Percentiles rank a stretch among this genome's conserved stretches.
These are phyloP conservation scores for Zootoca vivipara DNA, from an alignment of 2,113 vertebrate species.

Conservation along the genomic window DNA sequence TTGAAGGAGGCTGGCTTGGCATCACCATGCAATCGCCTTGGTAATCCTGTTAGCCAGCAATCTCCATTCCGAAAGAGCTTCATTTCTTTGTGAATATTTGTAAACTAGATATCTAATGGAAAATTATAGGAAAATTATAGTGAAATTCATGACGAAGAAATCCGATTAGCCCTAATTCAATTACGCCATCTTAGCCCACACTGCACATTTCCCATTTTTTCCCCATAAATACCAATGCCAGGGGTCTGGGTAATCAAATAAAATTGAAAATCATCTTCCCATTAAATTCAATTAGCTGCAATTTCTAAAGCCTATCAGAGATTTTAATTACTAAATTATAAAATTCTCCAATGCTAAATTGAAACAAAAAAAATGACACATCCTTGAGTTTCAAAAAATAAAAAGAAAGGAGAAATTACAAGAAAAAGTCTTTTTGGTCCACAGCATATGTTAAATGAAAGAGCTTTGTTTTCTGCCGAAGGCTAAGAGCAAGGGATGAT, in stretches of 20 bases:
- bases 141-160: conserved; percentile 99
- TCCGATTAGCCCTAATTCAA: conserved; percentile 99
- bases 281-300: conserved; percentile 99
- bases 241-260: conserved; percentile 99
- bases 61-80: conserved; percentile 98
- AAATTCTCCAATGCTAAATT: conserved; percentile 99
- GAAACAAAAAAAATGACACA: conserved; percentile 93
- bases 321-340: conserved; percentile 99
- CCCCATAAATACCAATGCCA: conserved; percentile 99
- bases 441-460: conserved; percentile 63
- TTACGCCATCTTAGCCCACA: conserved; percentile 99
- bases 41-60: conserved; percentile 99
- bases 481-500: not conserved
- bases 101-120: conserved; percentile 99
- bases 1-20: conserved; percentile 76
- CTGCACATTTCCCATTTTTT: conserved; percentile 99
- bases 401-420: conserved; percentile 29
- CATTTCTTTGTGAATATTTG: conserved; percentile 99
- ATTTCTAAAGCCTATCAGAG: conserved; percentile 99
- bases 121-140: conserved; percentile 99
- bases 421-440: conserved; percentile 62
- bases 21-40: conserved; percentile 82
- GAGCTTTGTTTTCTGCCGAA: conserved; percentile 41
- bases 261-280: conserved; percentile 99
- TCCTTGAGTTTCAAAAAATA: conserved; percentile 85